phyloP scores from a whole-genome alignment of 2,797 vertebrate genomes.

The Tamandua tetradactyla region DNA sequence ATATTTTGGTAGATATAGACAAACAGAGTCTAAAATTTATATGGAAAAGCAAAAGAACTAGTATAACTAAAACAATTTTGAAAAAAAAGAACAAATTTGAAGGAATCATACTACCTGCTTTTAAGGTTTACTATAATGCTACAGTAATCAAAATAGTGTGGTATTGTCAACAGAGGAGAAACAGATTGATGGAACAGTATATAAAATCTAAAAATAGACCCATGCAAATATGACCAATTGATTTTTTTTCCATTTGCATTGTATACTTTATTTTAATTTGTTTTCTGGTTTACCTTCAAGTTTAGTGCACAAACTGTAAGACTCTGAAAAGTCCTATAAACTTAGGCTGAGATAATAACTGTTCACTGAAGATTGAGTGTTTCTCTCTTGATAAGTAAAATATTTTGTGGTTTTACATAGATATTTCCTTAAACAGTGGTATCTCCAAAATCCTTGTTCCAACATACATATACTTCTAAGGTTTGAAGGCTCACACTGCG shows the following conservation, averaged over 20 bases:
- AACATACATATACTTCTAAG: conserved; percentile 90
- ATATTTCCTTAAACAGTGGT: conserved; percentile 89
- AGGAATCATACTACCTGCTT: not conserved
- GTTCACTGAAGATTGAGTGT: conserved; percentile 71
- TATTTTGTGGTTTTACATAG: conserved; percentile 39
- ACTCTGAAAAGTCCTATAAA: conserved; percentile 84
- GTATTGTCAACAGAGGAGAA: not conserved
- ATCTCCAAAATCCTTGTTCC: conserved; percentile 96
- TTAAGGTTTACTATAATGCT: conserved; percentile 33
- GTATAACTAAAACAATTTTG: conserved; percentile 8
- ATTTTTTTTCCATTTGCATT: too few relatives aligned
- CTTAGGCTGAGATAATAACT: conserved; percentile 76
- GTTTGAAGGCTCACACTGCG: conserved; percentile 91
- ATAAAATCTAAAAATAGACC: not conserved
- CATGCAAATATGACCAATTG: not conserved
- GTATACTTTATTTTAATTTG: conserved; percentile 76
- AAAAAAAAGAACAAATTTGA: not conserved
- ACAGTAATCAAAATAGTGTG: too few relatives aligned
- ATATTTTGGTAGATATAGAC: not conserved
- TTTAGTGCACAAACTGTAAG: conserved; percentile 80
- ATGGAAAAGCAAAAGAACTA: not conserved
- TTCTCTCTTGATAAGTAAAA: conserved; percentile 73
- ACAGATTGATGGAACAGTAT: not conserved
- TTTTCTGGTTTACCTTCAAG: conserved; percentile 78
- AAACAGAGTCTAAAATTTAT: conserved; percentile 35